Evolutionary conservation across 1,140 invertebrate genomes (phyloP).

Genomic region (Galleria mellonella): DNA sequence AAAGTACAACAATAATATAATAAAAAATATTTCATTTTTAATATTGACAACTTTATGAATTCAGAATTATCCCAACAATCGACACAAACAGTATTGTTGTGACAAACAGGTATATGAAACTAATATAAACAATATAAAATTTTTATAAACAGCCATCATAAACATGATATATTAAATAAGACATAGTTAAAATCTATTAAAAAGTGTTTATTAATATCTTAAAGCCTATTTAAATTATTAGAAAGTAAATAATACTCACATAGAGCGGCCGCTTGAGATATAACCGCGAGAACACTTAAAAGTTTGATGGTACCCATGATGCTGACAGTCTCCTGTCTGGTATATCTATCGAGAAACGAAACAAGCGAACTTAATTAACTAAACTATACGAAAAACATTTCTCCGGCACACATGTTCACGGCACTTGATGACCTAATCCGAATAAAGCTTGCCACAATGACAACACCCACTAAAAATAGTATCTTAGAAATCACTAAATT

Average conservation of each 20-base stretch:
- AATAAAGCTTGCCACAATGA: constrained; percentile 60
- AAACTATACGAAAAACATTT: constrained; percentile 47
- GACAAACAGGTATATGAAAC: no score
- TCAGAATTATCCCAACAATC: no score
- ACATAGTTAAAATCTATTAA: no score
- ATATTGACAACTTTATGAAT: no score
- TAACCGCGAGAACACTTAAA: constrained; percentile 49
- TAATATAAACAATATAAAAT: no score
- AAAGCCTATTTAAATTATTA: constrained; percentile 8
- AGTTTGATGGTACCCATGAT: constrained; percentile 57
- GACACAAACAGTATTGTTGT: no score
- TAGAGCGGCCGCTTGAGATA: constrained; percentile 51
- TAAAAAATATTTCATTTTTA: no score
- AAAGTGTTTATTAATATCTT: neutral
- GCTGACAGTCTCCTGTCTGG: constrained; percentile 39
- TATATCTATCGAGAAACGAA: constrained; percentile 63
- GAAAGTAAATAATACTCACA: constrained; percentile 49
- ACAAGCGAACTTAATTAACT: constrained; percentile 36
- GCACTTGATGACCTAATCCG: constrained; percentile 70
- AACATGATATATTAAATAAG: no score
- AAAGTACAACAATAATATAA: no score
- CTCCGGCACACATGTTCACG: constrained; percentile 64
- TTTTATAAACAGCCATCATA: no score
- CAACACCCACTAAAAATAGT: constrained; percentile 73
- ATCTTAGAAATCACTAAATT: constrained; percentile 35